Base-by-base conservation (phyloP, 2,113 vertebrate genomes). In the Sturnus vulgaris region DNA sequence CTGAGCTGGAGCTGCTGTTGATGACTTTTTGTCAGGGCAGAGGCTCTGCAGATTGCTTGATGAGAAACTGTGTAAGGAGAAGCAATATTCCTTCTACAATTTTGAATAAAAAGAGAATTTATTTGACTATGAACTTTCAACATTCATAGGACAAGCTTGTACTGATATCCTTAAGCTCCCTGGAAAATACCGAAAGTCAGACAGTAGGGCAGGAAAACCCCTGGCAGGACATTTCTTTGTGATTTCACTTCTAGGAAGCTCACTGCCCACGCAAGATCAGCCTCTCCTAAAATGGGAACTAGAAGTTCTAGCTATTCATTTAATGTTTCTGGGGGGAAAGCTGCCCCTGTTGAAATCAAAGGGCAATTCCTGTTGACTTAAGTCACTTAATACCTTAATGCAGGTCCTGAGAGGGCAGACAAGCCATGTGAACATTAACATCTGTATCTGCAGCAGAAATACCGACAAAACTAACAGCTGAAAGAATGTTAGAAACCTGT, bases 191-290 rank as follows among this genome's bases (percentile, higher is more conserved):
- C 40, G 0, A 88, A 28, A 53, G 53, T 9, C 31, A 53, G 27
- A 59, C 72, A 50, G 50, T 3, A 53, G 39, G 28, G 39, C 9
- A 84, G 92, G 89, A 95, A 72, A 95, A 89, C 81, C 89, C 91
- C 95, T 96, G 91, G 70, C 83, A 93, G 82, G n/a, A 39, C 25
- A 15, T 15, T 61, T 69, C 59, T 20, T 31, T 23, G 22, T 72
- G 69, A 89, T 75, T 84, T 88, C 72, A 44, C n/a, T 22, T 35
- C 47, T 39, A 18, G 79, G 76, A 88, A 90, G n/a, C 17, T 88
- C 52, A 63, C 72, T 90, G 50, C 44, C 56, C 49, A 21, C 64
- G 86, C 24, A 78, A 75, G 56, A 78, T 19, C 56, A 63, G 24
- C 15, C 35, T 70, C 72, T 79, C 18, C 55, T 56, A 56, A 93